Evolutionary conservation across 2,113 vertebrate genomes (phyloP).

Genomic region (Phalacrocorax brasilianus): DNA sequence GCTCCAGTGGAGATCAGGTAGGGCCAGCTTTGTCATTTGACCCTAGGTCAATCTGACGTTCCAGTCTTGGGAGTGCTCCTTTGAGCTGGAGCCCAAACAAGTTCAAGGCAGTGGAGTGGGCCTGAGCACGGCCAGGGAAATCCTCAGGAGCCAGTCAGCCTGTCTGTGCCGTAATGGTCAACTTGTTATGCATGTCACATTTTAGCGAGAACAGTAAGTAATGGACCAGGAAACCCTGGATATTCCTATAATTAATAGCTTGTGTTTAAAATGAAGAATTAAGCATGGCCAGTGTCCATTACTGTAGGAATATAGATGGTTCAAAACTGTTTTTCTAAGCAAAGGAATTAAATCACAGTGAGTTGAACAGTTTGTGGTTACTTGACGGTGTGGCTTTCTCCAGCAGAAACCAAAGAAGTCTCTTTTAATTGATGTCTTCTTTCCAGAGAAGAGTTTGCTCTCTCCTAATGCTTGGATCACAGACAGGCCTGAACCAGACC

Average conservation of each 20-base stretch:
- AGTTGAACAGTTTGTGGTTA: conserved; percentile 4
- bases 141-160: background rate
- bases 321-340: conserved; percentile 1
- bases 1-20: background rate
- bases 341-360: background rate
- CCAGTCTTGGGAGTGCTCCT: background rate
- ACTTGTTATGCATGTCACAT: background rate
- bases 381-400: background rate
- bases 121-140: background rate
- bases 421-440: background rate
- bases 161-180: background rate
- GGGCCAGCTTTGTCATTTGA: background rate
- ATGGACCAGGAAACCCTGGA: background rate
- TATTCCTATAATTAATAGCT: background rate
- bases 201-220: background rate
- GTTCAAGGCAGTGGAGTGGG: background rate
- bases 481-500: background rate
- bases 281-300: background rate
- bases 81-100: background rate
- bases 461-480: background rate
- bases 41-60: background rate
- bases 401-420: background rate
- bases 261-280: background rate
- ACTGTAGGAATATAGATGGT: background rate
- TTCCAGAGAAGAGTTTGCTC: background rate